Evolutionary conservation across 2,888 invertebrate genomes (phyloP).

Genomic region (Fissipunctia ypsillon): DNA sequence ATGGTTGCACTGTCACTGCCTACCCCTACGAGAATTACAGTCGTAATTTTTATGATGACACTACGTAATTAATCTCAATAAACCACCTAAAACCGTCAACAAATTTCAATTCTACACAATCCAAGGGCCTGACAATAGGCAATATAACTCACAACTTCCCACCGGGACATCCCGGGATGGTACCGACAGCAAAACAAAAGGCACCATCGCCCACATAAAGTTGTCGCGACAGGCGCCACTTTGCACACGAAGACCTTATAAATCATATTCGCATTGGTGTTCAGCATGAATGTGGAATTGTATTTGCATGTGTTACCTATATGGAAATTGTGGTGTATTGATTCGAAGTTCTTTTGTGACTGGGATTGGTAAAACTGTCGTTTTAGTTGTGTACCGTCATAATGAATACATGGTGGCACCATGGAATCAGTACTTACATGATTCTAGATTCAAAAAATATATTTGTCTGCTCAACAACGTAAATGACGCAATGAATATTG

Average conservation of each 20-base stretch:
- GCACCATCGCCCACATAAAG: slow-evolving; percentile 77
- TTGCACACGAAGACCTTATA: slow-evolving; percentile 78
- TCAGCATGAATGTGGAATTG: slow-evolving; percentile 45
- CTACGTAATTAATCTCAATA: neutral
- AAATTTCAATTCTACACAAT: slow-evolving; percentile 7
- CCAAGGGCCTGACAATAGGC: slow-evolving; percentile 9
- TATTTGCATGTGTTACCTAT: slow-evolving; percentile 40
- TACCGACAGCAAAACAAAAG: slow-evolving; percentile 76
- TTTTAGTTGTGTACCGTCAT: neutral
- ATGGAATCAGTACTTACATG: too few relatives aligned
- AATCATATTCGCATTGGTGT: slow-evolving; percentile 74
- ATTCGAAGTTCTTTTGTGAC: slow-evolving; percentile 26
- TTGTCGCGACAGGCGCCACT: slow-evolving; percentile 82
- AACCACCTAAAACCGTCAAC: neutral
- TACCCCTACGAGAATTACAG: neutral
- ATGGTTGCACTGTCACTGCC: neutral
- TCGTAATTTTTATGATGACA: neutral
- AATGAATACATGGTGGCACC: too few relatives aligned
- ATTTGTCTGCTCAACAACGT: too few relatives aligned
- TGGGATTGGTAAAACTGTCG: neutral
- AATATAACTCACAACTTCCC: slow-evolving; percentile 48
- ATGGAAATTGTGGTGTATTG: slow-evolving; percentile 44
- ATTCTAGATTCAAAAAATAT: too few relatives aligned
- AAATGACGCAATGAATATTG: too few relatives aligned
- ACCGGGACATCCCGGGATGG: slow-evolving; percentile 73